Evolutionary conservation across 1,140 invertebrate genomes (phyloP).

Genomic region (Drosophila arawakana): DNA sequence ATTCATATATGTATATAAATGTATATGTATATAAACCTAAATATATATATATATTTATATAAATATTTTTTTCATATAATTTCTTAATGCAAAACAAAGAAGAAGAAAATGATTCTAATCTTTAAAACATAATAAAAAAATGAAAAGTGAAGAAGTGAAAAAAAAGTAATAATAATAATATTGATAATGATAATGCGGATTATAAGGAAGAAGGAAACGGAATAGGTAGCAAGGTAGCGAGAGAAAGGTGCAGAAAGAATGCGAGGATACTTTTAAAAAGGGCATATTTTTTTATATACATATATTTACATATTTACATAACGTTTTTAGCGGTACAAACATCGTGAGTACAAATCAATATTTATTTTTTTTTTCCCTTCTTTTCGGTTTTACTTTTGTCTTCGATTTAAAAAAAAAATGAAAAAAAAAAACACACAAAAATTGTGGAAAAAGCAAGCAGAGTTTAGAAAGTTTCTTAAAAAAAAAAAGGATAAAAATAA

Average conservation of each 20-base stretch:
- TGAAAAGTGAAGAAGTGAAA: conserved; percentile 35
- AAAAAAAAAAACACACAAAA: not conserved
- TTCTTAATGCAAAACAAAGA: conserved; percentile 51
- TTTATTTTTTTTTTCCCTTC: conserved; percentile 39
- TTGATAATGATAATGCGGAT: not conserved
- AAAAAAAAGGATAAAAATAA: conserved; percentile 36
- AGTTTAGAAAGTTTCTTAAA: conserved; percentile 58
- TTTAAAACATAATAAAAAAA: conserved; percentile 24
- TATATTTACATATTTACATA: conserved; percentile 77
- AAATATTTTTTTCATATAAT: conserved; percentile 51
- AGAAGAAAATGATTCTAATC: conserved; percentile 27
- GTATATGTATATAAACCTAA: conserved; percentile 8
- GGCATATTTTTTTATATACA: conserved; percentile 75
- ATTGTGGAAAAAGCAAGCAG: conserved; percentile 19
- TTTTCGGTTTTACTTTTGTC: conserved; percentile 50
- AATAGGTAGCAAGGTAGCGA: conserved; percentile 5
- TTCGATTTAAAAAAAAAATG: conserved; percentile 36
- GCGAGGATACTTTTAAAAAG: conserved; percentile 65
- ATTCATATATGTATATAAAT: conserved; percentile 16
- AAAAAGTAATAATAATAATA: not conserved
- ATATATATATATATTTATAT: conserved; percentile 12
- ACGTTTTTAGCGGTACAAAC: conserved; percentile 78
- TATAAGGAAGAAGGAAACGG: conserved; percentile 27
- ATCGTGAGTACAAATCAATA: conserved; percentile 75
- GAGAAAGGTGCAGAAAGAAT: conserved; percentile 13